A percentile compares a stretch with the other conserved stretches of the same genome.
Evolutionary conservation across 2,113 vertebrate species (phyloP).

Genomic region (Pelvicachromis taeniatus): DNA sequence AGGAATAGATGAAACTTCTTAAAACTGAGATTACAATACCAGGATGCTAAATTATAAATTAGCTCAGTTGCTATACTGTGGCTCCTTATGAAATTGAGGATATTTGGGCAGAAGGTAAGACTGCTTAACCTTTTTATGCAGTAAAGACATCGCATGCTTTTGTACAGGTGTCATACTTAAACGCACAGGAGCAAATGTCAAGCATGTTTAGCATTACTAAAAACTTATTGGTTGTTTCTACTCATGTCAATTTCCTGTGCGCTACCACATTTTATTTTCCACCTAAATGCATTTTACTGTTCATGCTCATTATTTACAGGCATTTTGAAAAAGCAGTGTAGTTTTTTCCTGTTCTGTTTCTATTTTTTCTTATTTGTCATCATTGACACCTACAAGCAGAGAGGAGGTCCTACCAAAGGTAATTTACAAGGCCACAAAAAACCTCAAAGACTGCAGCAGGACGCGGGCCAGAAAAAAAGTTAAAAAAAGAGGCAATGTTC

Average conservation of each 20-base stretch:
- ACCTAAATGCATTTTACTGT: not conserved
- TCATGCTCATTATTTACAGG: not conserved
- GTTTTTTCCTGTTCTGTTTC: not conserved
- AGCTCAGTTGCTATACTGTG: not conserved
- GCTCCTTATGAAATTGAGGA: not conserved
- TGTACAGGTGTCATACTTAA: not conserved
- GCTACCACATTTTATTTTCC: not conserved
- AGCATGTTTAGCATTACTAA: not conserved
- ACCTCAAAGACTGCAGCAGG: conserved; percentile 43
- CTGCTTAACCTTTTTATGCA: not conserved
- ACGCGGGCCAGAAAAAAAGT: not conserved
- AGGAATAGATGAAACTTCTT: not conserved
- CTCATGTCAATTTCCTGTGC: not conserved
- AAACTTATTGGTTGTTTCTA: not conserved
- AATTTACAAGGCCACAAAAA: conserved; percentile 55
- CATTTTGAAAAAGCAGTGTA: not conserved
- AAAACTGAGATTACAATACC: not conserved
- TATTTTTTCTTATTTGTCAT: not conserved
- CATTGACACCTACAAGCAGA: conserved; percentile 26
- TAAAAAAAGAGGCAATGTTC: not conserved
- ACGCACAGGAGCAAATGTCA: not conserved
- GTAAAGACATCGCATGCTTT: not conserved
- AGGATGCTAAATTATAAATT: not conserved
- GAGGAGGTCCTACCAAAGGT: conserved; percentile 12
- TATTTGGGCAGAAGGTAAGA: not conserved